These are phyloP conservation scores for Pristis pectinata DNA, from an alignment of 2,797 vertebrate genomes.

Conservation along the genomic window DNA sequence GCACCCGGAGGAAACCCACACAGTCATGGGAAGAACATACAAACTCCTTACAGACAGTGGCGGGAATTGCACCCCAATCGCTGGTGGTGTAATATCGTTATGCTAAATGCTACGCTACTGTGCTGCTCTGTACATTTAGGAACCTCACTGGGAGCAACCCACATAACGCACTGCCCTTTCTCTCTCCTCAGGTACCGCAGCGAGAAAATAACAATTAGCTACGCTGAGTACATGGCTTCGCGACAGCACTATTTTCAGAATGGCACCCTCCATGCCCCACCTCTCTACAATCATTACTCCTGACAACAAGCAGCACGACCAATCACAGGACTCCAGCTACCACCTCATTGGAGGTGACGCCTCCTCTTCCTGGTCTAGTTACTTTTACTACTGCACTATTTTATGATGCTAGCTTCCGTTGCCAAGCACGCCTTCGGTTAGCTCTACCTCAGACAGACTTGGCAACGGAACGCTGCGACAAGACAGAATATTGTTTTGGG, in stretches of 20 bases:
- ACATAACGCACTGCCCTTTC: background rate
- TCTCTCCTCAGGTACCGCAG: conserved; percentile 62
- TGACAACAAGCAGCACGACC: conserved; percentile 73
- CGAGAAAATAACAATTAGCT: conserved; percentile 79
- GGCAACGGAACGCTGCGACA: conserved; percentile 26
- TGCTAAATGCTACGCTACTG: too few relatives aligned
- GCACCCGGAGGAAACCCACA: too few relatives aligned
- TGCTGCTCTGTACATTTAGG: background rate
- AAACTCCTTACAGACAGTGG: too few relatives aligned
- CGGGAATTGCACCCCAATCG: too few relatives aligned
- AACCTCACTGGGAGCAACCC: background rate
- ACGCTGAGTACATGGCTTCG: conserved; percentile 71
- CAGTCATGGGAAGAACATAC: too few relatives aligned
- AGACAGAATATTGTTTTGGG: conserved; percentile 43
- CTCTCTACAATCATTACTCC: conserved; percentile 80
- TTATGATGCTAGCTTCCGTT: conserved; percentile 78
- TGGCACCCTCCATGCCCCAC: conserved; percentile 69
- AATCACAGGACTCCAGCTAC: conserved; percentile 68
- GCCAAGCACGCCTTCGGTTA: conserved; percentile 63
- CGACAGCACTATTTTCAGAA: conserved; percentile 72
- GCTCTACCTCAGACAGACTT: conserved; percentile 31
- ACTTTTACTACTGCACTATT: conserved; percentile 79
- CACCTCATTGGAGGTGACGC: conserved; percentile 71
- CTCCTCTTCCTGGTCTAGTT: conserved; percentile 77
- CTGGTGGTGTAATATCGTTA: too few relatives aligned